Conservation (phyloP, 2,888 invertebrate genomes). For the Hymenopus coronatus region DNA sequence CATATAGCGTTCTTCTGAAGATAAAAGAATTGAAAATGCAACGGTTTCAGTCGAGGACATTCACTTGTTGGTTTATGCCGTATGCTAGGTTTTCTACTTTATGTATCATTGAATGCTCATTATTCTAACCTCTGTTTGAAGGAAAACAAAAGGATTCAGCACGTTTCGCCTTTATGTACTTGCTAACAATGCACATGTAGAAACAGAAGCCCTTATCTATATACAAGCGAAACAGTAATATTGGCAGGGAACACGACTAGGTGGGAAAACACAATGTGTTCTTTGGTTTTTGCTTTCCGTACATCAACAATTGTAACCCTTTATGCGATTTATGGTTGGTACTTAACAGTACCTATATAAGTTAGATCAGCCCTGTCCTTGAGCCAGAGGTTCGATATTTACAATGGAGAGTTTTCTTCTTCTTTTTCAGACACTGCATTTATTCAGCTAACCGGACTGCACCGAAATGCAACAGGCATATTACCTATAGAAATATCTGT, state of each 20-base stretch:
- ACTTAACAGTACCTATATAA: neutral
- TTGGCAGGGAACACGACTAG: neutral
- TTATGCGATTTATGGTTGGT: neutral
- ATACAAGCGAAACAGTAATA: neutral
- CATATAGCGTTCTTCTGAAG: too few relatives aligned
- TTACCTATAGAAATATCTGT: neutral
- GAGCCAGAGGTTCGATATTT: neutral
- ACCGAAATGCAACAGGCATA: neutral
- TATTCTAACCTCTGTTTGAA: neutral
- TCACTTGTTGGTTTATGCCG: too few relatives aligned
- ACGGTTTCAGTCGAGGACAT: too few relatives aligned
- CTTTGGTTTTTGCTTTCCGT: neutral
- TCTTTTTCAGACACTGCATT: neutral
- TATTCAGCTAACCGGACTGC: neutral
- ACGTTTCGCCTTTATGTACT: neutral
- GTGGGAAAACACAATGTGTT: neutral
- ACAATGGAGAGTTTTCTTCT: neutral
- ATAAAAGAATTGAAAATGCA: too few relatives aligned
- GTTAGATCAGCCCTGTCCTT: neutral
- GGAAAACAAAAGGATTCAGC: neutral
- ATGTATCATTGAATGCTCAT: neutral
- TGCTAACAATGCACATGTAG: neutral
- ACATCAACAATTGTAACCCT: neutral
- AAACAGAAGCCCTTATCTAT: neutral
- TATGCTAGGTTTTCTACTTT: neutral